A percentile compares a stretch with the other conserved stretches of the same genome.
Conservation (phyloP, 2,888 invertebrate genomes). For the Aspidapion aeneum region DNA sequence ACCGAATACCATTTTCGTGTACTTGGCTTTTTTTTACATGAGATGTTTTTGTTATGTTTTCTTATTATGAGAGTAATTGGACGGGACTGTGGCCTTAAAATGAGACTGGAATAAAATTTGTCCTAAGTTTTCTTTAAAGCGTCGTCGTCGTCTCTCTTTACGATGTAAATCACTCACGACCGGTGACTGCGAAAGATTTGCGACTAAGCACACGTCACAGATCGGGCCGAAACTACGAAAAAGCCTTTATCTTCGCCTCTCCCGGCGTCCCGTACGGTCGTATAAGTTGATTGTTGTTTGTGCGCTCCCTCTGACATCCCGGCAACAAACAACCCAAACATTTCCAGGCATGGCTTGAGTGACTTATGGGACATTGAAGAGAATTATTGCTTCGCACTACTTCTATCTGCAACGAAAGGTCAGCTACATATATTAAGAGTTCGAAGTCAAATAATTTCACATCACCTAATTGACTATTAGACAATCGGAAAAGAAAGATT, state of each 20-base stretch:
- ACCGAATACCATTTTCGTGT: no score
- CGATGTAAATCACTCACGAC: conserved; percentile 49
- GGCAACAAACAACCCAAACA: neutral
- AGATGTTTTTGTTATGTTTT: no score
- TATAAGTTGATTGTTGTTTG: neutral
- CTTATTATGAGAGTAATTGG: no score
- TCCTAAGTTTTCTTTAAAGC: no score
- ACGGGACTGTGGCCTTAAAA: no score
- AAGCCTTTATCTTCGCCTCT: conserved; percentile 35
- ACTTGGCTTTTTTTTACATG: no score
- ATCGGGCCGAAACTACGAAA: conserved; percentile 40
- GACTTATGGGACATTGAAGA: neutral
- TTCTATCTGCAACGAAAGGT: neutral
- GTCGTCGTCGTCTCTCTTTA: conserved; percentile 32
- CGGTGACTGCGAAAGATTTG: conserved; percentile 49
- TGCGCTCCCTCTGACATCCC: neutral
- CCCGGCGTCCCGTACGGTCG: neutral
- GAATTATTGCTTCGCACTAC: neutral
- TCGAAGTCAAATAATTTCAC: no score
- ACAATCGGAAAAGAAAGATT: no score
- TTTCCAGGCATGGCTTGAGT: neutral
- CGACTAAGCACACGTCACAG: conserved; percentile 49
- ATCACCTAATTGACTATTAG: no score
- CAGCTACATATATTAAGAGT: no score
- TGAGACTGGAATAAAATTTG: no score